These are phyloP conservation scores for Scaeva pyrastri DNA, from an alignment of 2,888 invertebrate genomes.

Conservation along the genomic window DNA sequence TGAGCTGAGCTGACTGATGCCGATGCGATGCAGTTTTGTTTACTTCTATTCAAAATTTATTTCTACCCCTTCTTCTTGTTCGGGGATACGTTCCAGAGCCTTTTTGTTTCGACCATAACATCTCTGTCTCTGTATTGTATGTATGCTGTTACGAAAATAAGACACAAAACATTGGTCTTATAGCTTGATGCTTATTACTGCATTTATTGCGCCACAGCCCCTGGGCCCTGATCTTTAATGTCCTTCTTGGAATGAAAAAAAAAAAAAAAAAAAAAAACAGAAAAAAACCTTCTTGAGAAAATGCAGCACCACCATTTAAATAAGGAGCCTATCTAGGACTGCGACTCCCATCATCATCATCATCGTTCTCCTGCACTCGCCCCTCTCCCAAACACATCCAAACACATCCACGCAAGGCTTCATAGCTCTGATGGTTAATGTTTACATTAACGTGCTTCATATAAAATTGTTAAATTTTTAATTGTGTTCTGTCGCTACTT, in stretches of 20 bases:
- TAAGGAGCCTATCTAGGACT: conserved; percentile 30
- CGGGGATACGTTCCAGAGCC: not conserved
- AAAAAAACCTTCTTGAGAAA: conserved; percentile 51
- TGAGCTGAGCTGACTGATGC: conserved; percentile 17
- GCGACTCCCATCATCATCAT: not conserved
- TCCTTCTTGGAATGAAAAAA: conserved; percentile 54
- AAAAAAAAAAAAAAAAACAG: conserved; percentile 5
- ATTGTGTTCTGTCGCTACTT: conserved; percentile 75
- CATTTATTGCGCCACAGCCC: conserved; percentile 50
- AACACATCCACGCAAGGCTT: not conserved
- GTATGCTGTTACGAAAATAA: conserved; percentile 18
- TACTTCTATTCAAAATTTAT: conserved; percentile 72
- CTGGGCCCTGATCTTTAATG: conserved; percentile 68
- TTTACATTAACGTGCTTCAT: conserved; percentile 74
- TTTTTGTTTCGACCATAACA: conserved; percentile 34
- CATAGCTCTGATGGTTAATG: conserved; percentile 56
- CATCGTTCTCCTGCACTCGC: not conserved
- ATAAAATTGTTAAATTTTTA: conserved; percentile 75
- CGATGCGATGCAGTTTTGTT: conserved; percentile 68
- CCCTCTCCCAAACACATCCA: not conserved
- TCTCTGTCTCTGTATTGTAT: conserved; percentile 19
- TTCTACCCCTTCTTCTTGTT: conserved; percentile 35
- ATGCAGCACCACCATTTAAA: conserved; percentile 23
- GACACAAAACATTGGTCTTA: conserved; percentile 33
- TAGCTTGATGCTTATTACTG: conserved; percentile 51